Evolutionary conservation across 2,113 vertebrate genomes (phyloP).

Genomic region (Lophotis ruficrista): DNA sequence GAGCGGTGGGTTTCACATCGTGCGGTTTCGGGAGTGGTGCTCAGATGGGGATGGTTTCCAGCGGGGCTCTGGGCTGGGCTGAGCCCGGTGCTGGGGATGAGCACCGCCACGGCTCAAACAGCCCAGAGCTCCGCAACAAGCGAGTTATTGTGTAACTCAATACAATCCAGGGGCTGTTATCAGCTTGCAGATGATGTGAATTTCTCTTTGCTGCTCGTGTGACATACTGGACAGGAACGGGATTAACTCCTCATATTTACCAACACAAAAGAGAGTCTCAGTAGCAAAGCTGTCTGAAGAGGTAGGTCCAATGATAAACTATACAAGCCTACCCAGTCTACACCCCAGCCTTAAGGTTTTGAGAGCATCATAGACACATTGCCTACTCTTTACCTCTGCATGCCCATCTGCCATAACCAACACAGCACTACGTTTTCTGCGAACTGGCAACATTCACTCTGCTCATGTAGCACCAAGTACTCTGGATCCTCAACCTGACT

Average conservation of each 20-base stretch:
- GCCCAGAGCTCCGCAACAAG: not conserved
- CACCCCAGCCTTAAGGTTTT: not conserved
- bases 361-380: rapidly evolving
- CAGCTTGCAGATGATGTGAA: rapidly evolving
- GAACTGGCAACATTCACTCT: not conserved
- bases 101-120: not conserved
- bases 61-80: not conserved
- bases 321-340: not conserved
- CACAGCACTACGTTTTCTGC: not conserved
- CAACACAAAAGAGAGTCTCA: not conserved
- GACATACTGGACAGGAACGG: not conserved
- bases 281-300: not conserved
- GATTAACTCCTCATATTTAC: not conserved
- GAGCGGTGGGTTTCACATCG: not conserved
- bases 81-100: not conserved
- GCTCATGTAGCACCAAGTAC: not conserved
- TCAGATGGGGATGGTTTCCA: not conserved
- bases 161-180: not conserved
- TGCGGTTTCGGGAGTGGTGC: not conserved
- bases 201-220: not conserved
- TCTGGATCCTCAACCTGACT: not conserved
- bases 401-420: not conserved
- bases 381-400: not conserved
- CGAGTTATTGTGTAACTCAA: not conserved
- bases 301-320: not conserved